Conservation (phyloP, 2,113 vertebrate genomes). For the Syrmaticus mikado region DNA sequence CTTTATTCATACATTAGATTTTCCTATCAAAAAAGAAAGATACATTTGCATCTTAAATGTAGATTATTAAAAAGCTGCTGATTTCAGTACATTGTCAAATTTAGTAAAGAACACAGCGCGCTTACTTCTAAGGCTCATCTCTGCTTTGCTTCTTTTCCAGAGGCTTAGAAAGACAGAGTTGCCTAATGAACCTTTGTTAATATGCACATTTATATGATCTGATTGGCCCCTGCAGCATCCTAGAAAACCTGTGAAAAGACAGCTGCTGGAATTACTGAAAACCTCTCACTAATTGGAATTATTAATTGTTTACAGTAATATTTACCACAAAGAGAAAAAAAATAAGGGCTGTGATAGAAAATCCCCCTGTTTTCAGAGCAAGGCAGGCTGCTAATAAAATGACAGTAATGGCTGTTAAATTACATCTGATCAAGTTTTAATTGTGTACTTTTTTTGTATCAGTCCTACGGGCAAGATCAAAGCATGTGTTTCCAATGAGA, state of each 20-base stretch:
- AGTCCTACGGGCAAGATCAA: not conserved
- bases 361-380: not conserved
- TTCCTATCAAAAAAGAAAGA: slow-evolving; percentile 15
- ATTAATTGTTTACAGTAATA: slow-evolving; percentile 41
- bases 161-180: slow-evolving; percentile 27
- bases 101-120: not conserved
- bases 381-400: not conserved
- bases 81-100: slow-evolving; percentile 27
- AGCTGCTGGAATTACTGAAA: not conserved
- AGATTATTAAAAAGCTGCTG: slow-evolving; percentile 26
- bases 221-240: slow-evolving; percentile 49
- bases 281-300: not conserved
- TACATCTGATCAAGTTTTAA: not conserved
- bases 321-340: slow-evolving; percentile 12
- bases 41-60: slow-evolving; percentile 45
- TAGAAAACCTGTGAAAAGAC: slow-evolving; percentile 46
- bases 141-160: slow-evolving; percentile 43
- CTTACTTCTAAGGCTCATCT: slow-evolving; percentile 18
- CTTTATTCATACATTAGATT: slow-evolving; percentile 45
- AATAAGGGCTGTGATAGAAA: not conserved
- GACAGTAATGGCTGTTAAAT: not conserved
- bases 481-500: not conserved
- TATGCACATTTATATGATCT: slow-evolving; percentile 65
- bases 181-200: slow-evolving; percentile 67
- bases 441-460: not conserved